Percentiles rank a stretch among this genome's conserved stretches.
Evolutionary conservation across 2,113 vertebrate species (phyloP).

Genomic region (Caretta caretta): DNA sequence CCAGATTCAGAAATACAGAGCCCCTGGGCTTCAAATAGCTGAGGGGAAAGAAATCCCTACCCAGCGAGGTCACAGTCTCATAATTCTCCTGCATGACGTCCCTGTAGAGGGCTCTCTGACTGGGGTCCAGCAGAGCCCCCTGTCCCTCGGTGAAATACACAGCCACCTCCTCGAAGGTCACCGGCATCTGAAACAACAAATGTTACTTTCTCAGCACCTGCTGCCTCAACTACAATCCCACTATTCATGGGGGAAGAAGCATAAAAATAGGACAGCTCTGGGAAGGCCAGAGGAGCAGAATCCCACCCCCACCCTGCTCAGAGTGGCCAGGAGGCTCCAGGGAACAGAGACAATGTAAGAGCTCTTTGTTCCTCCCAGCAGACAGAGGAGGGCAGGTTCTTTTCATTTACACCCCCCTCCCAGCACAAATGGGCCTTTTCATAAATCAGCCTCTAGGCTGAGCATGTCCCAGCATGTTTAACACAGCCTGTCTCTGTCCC

Average conservation of each 20-base stretch:
- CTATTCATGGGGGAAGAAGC: background rate
- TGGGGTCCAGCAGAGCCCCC: background rate
- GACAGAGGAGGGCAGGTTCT: too few relatives aligned
- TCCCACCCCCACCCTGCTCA: background rate
- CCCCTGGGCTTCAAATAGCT: background rate
- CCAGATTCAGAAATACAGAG: background rate
- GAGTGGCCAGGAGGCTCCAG: background rate
- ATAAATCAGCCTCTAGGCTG: too few relatives aligned
- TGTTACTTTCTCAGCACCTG: background rate
- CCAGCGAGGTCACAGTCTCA: background rate
- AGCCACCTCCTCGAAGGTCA: background rate
- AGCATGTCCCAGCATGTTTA: too few relatives aligned
- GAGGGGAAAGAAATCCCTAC: background rate
- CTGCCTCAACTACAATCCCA: background rate
- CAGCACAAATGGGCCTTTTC: too few relatives aligned
- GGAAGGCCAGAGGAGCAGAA: background rate
- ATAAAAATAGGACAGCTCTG: background rate
- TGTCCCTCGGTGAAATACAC: background rate
- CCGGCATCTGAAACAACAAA: background rate
- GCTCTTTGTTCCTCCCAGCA: background rate
- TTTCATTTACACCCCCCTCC: too few relatives aligned
- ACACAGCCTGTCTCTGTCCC: too few relatives aligned
- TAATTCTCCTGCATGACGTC: background rate
- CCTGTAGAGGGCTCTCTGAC: background rate
- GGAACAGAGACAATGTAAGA: background rate